Conservation (phyloP, 2,888 invertebrate species). For the Eueremaeus valkanovi region DNA sequence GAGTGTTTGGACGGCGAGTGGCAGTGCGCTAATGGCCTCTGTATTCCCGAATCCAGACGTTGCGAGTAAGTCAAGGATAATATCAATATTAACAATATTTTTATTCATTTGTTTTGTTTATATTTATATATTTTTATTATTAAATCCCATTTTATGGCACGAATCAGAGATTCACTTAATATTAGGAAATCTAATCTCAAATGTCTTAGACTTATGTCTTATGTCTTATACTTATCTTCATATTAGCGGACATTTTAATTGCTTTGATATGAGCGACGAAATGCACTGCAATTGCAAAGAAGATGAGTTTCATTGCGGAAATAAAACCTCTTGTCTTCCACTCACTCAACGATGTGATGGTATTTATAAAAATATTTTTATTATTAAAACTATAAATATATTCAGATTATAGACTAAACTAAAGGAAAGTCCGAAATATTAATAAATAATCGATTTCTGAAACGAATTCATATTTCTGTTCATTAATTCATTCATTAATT, state of each 20-base stretch:
- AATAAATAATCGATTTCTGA: background rate
- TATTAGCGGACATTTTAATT: constrained; percentile 62
- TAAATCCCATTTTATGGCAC: too few relatives aligned
- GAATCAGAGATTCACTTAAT: too few relatives aligned
- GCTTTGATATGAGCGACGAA: constrained; percentile 71
- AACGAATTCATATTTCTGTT: background rate
- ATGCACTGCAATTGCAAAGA: constrained; percentile 59
- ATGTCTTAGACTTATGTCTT: background rate
- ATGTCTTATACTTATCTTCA: background rate
- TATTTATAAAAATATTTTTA: constrained; percentile 44
- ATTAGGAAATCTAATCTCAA: too few relatives aligned
- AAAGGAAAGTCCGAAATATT: background rate
- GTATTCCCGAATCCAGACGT: constrained; percentile 61
- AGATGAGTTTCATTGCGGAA: constrained; percentile 65
- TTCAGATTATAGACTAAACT: too few relatives aligned
- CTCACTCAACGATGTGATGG: constrained; percentile 66
- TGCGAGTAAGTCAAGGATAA: constrained; percentile 62
- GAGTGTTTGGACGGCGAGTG: constrained; percentile 64
- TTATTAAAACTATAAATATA: too few relatives aligned
- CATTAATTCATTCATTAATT: background rate
- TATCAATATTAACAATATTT: background rate
- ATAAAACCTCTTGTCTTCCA: constrained; percentile 68
- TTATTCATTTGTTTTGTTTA: background rate
- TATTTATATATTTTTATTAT: too few relatives aligned
- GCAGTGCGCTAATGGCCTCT: constrained; percentile 68